Evolutionary conservation across 2,888 invertebrate species (phyloP), one percentile per base, ranked within the genome.

Genomic region (Oithona nana): DNA sequence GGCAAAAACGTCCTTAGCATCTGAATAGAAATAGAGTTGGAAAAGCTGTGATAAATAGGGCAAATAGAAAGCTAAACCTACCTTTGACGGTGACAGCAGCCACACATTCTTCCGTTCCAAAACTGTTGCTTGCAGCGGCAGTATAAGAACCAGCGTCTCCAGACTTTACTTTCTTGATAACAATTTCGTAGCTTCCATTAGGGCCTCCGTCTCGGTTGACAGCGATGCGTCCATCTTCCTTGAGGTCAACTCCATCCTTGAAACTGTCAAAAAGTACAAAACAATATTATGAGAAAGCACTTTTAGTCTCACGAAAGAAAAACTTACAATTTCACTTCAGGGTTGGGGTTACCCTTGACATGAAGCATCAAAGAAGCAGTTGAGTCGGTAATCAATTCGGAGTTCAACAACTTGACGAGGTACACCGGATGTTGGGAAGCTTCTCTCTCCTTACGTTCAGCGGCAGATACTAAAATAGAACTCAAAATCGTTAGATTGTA

Each of bases 281-380:
- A 39, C 39, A 11, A 16, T 39, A 6, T 39, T 16, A 39, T 39
- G 39, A 39, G 6, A 11, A 6, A 11, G 39, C 39, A 39, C 8
- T 39, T 39, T 39, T 6, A 11, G 39, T n/a, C n/a, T n/a, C n/a
- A n/a, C n/a, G n/a, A n/a, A 22, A 13, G 16, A 28, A n/a, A 29
- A n/a, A 81, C 86, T 82, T 76, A 92, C 94, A 95, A 94, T 73
- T 82, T 83, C 56, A 95, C 81, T 66, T 83, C 83, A 1, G 97
- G 95, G 71, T 84, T 85, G 1, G 92, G 90, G 68, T 87, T 83
- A 11, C 90, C 90, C 68, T 83, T 83, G 61, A 89, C 84, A 74
- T 86, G 86, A 64, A 90, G 80, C 83, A 90, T 84, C 72, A 89
- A 90, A 31, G 89, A 80, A 63, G 90, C 79, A 70, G 85, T 86